Evolutionary conservation across 2,888 invertebrate species (phyloP).

Genomic region (Biston stratarius): DNA sequence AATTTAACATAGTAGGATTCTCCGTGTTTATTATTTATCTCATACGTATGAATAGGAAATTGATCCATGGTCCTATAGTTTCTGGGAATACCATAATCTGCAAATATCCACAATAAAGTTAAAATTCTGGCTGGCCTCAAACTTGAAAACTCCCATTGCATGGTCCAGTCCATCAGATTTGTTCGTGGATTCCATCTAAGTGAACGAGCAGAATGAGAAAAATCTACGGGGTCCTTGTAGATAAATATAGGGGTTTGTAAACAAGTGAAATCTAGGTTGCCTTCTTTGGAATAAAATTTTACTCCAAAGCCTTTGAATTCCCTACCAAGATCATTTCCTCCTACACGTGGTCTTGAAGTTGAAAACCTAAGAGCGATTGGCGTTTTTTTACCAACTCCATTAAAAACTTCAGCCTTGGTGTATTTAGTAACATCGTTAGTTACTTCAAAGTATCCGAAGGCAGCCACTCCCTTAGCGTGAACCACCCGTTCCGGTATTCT

Average conservation of each 20-base stretch:
- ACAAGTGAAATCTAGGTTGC: conserved; percentile 63
- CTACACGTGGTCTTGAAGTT: conserved; percentile 87
- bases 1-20: conserved; percentile 93
- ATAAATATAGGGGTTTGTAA: conserved; percentile 86
- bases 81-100: conserved; percentile 95
- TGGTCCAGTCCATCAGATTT: conserved; percentile 60
- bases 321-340: conserved; percentile 84
- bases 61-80: conserved; percentile 96
- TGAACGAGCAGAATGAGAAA: conserved; percentile 82
- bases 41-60: conserved; percentile 95
- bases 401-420: conserved; percentile 87
- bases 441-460: conserved; percentile 93
- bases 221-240: conserved; percentile 82
- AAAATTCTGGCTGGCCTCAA: conserved; percentile 89
- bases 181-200: conserved; percentile 86
- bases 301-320: conserved; percentile 75
- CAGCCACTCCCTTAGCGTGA: conserved; percentile 96
- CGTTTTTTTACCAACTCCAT: conserved; percentile 86
- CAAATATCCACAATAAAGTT: conserved; percentile 90
- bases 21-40: conserved; percentile 90
- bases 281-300: conserved; percentile 61
- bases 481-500: conserved; percentile 96
- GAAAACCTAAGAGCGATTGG: conserved; percentile 86
- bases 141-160: conserved; percentile 83
- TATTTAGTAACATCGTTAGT: conserved; percentile 91